A percentile compares a stretch with the other conserved stretches of the same genome.
phyloP scores from a whole-genome alignment of 2,113 vertebrate species.

The Myotis yumanensis region DNA sequence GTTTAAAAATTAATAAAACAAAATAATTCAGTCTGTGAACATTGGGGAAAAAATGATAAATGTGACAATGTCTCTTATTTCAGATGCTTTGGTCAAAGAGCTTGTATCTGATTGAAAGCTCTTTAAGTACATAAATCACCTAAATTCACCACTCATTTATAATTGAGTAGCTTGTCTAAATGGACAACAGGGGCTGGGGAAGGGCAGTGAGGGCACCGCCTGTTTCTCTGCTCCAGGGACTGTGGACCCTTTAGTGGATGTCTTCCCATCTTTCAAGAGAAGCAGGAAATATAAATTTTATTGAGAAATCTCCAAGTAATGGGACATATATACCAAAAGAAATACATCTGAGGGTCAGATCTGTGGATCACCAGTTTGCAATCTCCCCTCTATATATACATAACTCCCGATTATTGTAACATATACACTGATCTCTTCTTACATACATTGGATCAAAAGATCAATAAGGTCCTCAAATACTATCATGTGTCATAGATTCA shows the following conservation, averaged over 20 bases:
- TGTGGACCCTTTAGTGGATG: neutral
- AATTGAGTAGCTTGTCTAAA: neutral
- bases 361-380: neutral
- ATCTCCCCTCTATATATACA: neutral
- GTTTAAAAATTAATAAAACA: constrained; percentile 23
- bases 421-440: neutral
- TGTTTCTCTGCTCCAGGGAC: neutral
- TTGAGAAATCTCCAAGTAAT: neutral
- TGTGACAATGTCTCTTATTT: neutral
- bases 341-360: neutral
- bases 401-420: neutral
- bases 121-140: neutral
- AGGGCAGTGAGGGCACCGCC: neutral
- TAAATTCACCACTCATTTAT: neutral
- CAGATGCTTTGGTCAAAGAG: constrained; percentile 10
- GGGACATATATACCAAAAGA: neutral
- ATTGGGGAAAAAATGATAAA: neutral
- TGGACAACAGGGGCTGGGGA: neutral
- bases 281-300: neutral
- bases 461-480: neutral
- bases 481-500: neutral
- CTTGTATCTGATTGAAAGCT: constrained; percentile 17
- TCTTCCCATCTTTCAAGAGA: neutral
- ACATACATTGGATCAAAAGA: neutral
- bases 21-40: neutral